A percentile compares a stretch with the other conserved stretches of the same genome.
Evolutionary conservation across 2,113 vertebrate species (phyloP).

Genomic region (Coptodon bakossiorum): DNA sequence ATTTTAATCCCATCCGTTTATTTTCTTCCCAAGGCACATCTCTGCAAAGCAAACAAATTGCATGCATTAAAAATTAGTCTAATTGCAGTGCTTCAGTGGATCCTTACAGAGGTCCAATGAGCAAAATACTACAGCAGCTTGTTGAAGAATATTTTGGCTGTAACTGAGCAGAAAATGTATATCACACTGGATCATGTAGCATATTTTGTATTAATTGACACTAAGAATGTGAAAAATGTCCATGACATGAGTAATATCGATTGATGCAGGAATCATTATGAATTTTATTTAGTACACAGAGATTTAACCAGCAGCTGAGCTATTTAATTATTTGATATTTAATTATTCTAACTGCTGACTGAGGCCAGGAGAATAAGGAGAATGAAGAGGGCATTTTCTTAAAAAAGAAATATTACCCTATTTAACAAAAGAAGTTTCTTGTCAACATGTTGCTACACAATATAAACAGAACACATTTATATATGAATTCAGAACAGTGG

Average conservation of each 20-base stretch:
- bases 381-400: neutral
- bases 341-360: neutral
- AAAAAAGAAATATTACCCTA: neutral
- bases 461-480: neutral
- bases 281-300: neutral
- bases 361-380: neutral
- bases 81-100: neutral
- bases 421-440: neutral
- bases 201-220: neutral
- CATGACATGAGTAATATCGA: neutral
- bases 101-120: neutral
- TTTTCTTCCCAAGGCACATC: neutral
- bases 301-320: neutral
- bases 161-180: neutral
- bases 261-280: neutral
- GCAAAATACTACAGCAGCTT: neutral
- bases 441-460: neutral
- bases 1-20: neutral
- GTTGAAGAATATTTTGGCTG: neutral
- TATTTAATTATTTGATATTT: neutral
- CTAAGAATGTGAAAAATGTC: neutral
- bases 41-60: neutral
- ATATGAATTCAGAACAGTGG: neutral
- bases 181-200: neutral
- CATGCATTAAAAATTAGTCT: neutral